Conservation (phyloP, 2,113 vertebrate species). For the Ictidomys tridecemlineatus region DNA sequence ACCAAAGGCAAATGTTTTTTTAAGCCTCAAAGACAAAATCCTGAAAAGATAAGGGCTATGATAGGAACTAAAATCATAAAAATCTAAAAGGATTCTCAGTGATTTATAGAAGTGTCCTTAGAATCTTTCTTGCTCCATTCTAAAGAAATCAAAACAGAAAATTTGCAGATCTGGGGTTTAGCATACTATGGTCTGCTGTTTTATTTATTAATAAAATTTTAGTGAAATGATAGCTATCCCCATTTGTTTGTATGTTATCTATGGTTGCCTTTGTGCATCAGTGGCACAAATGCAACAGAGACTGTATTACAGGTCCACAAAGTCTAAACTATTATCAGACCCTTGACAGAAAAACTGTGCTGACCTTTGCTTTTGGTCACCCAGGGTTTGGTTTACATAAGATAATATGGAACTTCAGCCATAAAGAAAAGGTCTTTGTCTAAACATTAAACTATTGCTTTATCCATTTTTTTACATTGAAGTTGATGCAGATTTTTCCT, state of each 20-base stretch:
- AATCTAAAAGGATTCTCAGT: slow-evolving; percentile 40
- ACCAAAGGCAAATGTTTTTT: neutral
- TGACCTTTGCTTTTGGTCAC: neutral
- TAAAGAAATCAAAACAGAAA: slow-evolving; percentile 48
- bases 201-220: slow-evolving; percentile 46
- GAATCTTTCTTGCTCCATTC: slow-evolving; percentile 17
- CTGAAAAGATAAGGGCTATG: neutral
- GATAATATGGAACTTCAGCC: slow-evolving; percentile 12
- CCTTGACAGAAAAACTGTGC: neutral
- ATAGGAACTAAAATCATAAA: neutral
- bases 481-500: slow-evolving; percentile 51
- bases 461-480: slow-evolving; percentile 9
- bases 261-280: slow-evolving; percentile 42
- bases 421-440: slow-evolving; percentile 3
- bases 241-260: slow-evolving; percentile 17
- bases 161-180: neutral
- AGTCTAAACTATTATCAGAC: slow-evolving; percentile 11
- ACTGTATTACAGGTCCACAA: neutral
- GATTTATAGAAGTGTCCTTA: neutral
- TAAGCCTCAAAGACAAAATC: slow-evolving; percentile 53
- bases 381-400: neutral
- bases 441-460: neutral
- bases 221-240: neutral
- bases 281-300: neutral
- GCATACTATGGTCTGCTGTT: neutral